Percentiles rank a stretch among this genome's conserved stretches.
Evolutionary conservation across 2,797 vertebrate species (phyloP).

Genomic region (Atherinosoma microstoma): DNA sequence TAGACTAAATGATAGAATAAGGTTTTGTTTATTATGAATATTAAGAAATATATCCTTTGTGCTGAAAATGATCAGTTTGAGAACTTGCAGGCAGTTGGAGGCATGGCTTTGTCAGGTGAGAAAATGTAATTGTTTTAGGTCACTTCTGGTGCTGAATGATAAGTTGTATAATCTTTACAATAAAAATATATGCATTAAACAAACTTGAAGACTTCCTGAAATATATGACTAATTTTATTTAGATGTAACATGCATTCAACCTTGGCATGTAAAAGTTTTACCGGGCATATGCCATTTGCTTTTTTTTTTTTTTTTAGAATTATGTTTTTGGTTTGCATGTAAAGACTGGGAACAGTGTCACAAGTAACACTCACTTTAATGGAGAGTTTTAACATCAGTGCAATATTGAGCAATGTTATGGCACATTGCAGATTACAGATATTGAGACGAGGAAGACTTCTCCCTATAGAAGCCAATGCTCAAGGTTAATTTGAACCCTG

Average conservation of each 20-base stretch:
- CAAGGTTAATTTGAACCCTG: neutral
- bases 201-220: neutral
- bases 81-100: neutral
- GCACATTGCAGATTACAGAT: neutral
- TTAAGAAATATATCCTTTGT: constrained; percentile 2
- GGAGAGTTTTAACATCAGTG: neutral
- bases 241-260: neutral
- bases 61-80: constrained; percentile 13
- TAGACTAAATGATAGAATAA: constrained; percentile 44
- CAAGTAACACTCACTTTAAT: neutral
- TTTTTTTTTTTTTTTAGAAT: neutral
- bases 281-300: neutral
- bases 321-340: neutral
- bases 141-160: neutral
- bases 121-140: neutral
- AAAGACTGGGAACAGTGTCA: neutral
- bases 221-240: neutral
- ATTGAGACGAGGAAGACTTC: neutral
- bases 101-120: neutral
- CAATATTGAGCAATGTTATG: neutral
- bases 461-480: neutral
- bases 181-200: neutral
- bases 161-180: neutral
- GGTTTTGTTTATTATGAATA: constrained; percentile 31
- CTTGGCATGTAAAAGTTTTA: neutral